These are phyloP conservation scores for Bombus vancouverensis DNA, from an alignment of 1,140 invertebrate genomes.

Conservation along the genomic window DNA sequence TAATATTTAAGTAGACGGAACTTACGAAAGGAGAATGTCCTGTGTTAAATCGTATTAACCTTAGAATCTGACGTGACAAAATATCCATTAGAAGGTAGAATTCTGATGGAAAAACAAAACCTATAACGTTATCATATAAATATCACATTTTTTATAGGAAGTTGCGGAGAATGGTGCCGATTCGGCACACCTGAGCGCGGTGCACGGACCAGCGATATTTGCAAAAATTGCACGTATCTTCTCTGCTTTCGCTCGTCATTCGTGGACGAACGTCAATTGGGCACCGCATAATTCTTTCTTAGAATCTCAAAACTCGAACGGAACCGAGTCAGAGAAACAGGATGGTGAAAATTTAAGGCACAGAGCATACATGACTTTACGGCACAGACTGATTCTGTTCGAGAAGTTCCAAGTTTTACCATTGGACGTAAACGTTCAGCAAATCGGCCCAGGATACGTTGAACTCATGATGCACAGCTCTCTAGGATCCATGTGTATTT, in stretches of 20 bases:
- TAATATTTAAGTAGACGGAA: too few relatives aligned
- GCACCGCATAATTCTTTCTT: conserved; percentile 41
- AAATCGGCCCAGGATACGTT: conserved; percentile 93
- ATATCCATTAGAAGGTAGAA: too few relatives aligned
- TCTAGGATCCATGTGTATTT: conserved; percentile 86
- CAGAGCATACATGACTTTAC: conserved; percentile 84
- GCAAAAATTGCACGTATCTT: conserved; percentile 79
- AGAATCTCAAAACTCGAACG: neutral
- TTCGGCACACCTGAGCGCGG: conserved; percentile 88
- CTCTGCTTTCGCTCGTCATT: conserved; percentile 71
- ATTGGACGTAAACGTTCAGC: conserved; percentile 84
- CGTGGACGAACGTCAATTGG: conserved; percentile 77
- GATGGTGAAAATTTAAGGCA: conserved; percentile 80
- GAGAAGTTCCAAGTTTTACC: conserved; percentile 82
- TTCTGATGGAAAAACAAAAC: too few relatives aligned
- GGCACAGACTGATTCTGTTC: conserved; percentile 84
- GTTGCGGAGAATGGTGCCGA: conserved; percentile 97
- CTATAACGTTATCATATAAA: neutral
- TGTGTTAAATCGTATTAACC: too few relatives aligned
- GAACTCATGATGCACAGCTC: conserved; percentile 85
- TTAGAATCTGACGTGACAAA: too few relatives aligned
- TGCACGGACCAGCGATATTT: conserved; percentile 87
- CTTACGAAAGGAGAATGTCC: too few relatives aligned
- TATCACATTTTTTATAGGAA: conserved; percentile 84
- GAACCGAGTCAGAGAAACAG: neutral